phyloP scores from a whole-genome alignment of 2,888 invertebrate genomes.

The Agriopis leucophaearia region DNA sequence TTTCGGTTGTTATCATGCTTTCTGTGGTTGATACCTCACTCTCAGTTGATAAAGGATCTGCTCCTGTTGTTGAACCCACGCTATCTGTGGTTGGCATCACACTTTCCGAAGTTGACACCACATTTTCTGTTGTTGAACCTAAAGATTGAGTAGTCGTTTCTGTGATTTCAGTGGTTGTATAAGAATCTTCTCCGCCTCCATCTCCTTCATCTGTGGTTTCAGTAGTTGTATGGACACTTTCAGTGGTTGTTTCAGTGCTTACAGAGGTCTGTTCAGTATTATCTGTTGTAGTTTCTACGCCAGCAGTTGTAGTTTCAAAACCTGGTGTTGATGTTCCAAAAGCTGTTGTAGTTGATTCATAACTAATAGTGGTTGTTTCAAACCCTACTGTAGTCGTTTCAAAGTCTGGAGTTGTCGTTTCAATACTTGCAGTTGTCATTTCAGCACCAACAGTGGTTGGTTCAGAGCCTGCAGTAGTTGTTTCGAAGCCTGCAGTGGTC shows the following conservation, averaged over 20 bases:
- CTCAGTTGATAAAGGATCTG: slow-evolving; percentile 14
- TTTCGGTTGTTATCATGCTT: background rate
- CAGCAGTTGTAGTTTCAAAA: slow-evolving; percentile 3
- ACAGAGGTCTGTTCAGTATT: background rate
- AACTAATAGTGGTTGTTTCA: no score
- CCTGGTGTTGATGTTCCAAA: background rate
- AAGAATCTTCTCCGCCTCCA: background rate
- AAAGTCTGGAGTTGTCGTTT: background rate
- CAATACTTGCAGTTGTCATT: slow-evolving; percentile 6
- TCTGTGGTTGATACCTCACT: background rate
- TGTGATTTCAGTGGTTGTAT: background rate
- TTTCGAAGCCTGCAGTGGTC: background rate
- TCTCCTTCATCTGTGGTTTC: background rate
- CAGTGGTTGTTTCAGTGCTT: background rate
- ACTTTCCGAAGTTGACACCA: background rate
- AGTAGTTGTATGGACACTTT: background rate
- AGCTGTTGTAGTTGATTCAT: background rate
- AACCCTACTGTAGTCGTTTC: background rate
- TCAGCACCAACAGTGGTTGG: slow-evolving; percentile 1
- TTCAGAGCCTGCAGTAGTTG: slow-evolving; percentile 3
- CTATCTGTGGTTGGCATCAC: background rate
- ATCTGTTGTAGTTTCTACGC: background rate
- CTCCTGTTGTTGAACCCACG: background rate
- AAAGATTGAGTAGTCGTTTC: background rate
- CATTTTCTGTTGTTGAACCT: background rate